Conservation (phyloP, 2,797 vertebrate species). For the Pangasius larnaudii region DNA sequence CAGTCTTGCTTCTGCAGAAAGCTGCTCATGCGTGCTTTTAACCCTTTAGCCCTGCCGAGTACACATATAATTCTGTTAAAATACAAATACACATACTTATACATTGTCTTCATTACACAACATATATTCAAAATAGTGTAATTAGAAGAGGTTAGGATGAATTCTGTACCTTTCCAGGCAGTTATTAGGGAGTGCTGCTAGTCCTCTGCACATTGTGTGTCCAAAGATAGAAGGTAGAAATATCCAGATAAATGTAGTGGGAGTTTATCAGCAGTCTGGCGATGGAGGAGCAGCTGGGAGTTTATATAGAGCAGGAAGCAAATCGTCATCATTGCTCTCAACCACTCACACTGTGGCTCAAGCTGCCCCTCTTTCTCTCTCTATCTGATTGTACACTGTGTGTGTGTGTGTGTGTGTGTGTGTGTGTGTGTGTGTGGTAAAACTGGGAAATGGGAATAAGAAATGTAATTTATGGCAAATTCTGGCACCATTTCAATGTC, state of each 20-base stretch:
- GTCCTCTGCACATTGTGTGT: constrained; percentile 83
- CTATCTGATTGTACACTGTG: not conserved
- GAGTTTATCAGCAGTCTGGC: constrained; percentile 62
- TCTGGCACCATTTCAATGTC: not conserved
- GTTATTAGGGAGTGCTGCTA: constrained; percentile 79
- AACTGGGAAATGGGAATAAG: constrained; percentile 16
- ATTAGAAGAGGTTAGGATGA: not conserved
- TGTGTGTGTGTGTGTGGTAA: constrained; percentile 16
- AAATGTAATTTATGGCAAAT: not conserved
- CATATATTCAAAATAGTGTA: not conserved
- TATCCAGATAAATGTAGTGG: constrained; percentile 49
- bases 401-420: constrained; percentile 36
- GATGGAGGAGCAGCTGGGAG: constrained; percentile 49
- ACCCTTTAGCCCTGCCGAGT: constrained; percentile 84
- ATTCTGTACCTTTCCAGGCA: constrained; percentile 88
- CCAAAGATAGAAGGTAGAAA: constrained; percentile 37
- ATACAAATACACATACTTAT: not conserved
- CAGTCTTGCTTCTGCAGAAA: constrained; percentile 84
- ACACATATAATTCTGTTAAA: constrained; percentile 7
- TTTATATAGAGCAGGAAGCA: constrained; percentile 69
- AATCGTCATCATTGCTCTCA: constrained; percentile 61
- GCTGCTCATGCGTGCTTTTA: constrained; percentile 85
- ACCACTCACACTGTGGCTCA: constrained; percentile 66
- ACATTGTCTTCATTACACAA: not conserved
- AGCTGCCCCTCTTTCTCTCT: not conserved